Evolutionary conservation across 2,888 invertebrate species (phyloP).

Genomic region (Malthinus flaveolus): DNA sequence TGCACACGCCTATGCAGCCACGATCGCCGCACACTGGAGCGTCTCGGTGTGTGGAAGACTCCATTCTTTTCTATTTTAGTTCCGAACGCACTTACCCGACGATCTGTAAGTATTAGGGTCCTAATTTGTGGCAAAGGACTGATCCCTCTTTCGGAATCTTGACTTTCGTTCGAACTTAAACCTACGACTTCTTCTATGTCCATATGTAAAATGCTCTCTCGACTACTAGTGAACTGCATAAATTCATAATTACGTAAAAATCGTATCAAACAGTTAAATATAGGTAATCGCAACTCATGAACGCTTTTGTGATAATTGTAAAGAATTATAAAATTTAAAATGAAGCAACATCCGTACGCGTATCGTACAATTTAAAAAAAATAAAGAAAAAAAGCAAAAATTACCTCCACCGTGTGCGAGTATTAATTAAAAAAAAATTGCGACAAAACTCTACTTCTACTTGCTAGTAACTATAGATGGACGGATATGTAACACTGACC

Average conservation of each 20-base stretch:
- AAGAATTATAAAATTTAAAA: neutral
- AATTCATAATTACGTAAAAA: neutral
- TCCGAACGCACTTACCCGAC: constrained; percentile 48
- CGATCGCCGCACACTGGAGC: too few relatives aligned
- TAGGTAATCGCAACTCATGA: neutral
- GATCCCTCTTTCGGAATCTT: constrained; percentile 44
- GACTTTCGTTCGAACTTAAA: constrained; percentile 41
- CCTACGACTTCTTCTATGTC: constrained; percentile 62
- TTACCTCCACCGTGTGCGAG: constrained; percentile 49
- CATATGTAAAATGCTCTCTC: constrained; percentile 80
- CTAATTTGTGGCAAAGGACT: constrained; percentile 54
- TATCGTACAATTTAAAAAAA: constrained; percentile 23
- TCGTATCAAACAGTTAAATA: neutral
- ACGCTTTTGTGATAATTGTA: neutral
- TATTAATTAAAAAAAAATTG: constrained; percentile 37
- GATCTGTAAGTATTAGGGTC: constrained; percentile 48
- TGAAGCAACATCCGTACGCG: constrained; percentile 3
- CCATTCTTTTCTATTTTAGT: too few relatives aligned
- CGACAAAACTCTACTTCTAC: constrained; percentile 38
- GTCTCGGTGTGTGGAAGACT: too few relatives aligned
- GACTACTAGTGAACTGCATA: constrained; percentile 77
- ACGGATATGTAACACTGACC: constrained; percentile 63
- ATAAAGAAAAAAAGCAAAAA: constrained; percentile 35
- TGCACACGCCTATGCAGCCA: too few relatives aligned
- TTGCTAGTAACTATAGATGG: constrained; percentile 40